Conservation (phyloP, 2,888 invertebrate genomes). For the Eilema depressum region DNA sequence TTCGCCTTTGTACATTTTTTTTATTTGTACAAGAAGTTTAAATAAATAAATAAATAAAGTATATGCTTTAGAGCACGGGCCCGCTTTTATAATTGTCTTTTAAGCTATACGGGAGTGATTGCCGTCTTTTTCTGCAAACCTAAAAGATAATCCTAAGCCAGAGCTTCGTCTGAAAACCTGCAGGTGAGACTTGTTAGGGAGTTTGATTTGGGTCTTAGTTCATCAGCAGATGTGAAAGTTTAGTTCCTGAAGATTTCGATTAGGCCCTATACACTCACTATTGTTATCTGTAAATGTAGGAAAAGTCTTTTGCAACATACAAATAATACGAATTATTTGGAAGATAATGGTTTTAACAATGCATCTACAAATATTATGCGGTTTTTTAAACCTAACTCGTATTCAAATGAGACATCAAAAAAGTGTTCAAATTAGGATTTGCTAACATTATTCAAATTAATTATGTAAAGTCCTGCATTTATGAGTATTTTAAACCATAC, state of each 20-base stretch:
- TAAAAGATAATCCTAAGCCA: background rate
- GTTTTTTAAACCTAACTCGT: slow-evolving; percentile 19
- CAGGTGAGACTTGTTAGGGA: background rate
- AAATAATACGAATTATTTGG: no score
- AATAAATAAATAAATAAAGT: no score
- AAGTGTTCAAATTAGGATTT: slow-evolving; percentile 36
- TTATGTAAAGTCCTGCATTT: slow-evolving; percentile 50
- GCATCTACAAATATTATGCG: no score
- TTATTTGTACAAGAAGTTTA: no score
- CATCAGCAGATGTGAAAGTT: background rate
- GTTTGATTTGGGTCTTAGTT: background rate
- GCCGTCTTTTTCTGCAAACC: background rate
- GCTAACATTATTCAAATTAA: slow-evolving; percentile 55
- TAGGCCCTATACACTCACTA: background rate
- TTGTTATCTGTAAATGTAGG: background rate
- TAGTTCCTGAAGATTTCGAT: background rate
- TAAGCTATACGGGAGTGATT: no score
- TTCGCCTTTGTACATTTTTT: no score
- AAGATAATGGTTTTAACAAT: background rate
- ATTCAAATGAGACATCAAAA: slow-evolving; percentile 37
- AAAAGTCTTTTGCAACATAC: background rate
- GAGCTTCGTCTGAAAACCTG: no score
- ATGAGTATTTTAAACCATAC: slow-evolving; percentile 34
- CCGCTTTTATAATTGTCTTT: background rate
- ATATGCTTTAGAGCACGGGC: background rate